Evolutionary conservation across 1,140 invertebrate genomes (phyloP), one percentile per base, ranked within the genome.

Genomic region (Drosophila orosa): DNA sequence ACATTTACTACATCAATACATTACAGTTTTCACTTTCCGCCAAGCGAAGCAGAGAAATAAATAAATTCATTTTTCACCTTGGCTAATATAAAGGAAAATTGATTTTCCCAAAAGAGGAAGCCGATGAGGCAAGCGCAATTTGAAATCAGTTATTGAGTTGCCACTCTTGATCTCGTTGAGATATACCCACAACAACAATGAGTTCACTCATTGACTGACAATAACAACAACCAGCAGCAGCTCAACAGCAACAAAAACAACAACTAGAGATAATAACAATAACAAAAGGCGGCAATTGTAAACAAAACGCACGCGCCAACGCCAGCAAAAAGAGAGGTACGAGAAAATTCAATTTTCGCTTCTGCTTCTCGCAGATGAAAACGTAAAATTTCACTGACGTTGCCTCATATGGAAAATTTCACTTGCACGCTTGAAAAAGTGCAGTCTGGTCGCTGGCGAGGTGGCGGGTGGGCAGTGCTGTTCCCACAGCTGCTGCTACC

Each of bases 381-480:
- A 75, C 65, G 74, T 54, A 81, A 80, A 85, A 81, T 86, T 85
- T 86, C 82, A 75, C 82, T 81, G 78, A 62, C 63, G 66, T 79
- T 77, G 78, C 65, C 78, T 72, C 83, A 86, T 87, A 86, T 87
- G 83, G 83, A 82, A 87, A 87, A 86, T 86, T 86, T 86, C 83
- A 86, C 83, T 86, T 87, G 78, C 82, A 86, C 83, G 83, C 82
- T 86, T 87, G 78, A 79, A 86, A 86, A 86, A 86, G 61, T 86
- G 83, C 83, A 86, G 56, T 67, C 27, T 10, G 17, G 2, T 31
- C 5, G 25, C 22, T 25, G 50, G 0, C 13, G 56, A 27, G 45
- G 45, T 29, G 45, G 45, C 24, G 45, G 45, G 45, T 27, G 45
- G 22, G 47, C 31, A 8, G 24, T 17, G 19, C 33, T 19, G 25